Conservation (phyloP, 2,113 vertebrate genomes). For the Chitala chitala region DNA sequence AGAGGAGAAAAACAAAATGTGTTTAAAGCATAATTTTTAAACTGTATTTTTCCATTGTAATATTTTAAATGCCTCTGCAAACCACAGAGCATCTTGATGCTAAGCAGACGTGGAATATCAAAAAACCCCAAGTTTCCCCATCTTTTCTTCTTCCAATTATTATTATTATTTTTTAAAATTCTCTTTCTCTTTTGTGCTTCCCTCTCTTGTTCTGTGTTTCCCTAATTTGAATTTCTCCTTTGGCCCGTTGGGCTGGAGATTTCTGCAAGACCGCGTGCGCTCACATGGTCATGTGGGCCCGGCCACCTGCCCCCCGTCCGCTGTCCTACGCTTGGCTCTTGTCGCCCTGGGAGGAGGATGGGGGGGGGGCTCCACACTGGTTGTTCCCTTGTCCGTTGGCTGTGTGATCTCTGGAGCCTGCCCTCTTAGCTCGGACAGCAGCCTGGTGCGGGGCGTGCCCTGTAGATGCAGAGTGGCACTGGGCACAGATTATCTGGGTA, state of each 20-base stretch:
- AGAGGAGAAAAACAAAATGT: conserved; percentile 58
- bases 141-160: neutral
- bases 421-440: neutral
- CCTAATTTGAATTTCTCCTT: conserved; percentile 69
- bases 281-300: conserved; percentile 66
- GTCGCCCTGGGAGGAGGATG: conserved; percentile 1
- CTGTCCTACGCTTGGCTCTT: neutral
- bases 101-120: conserved; percentile 51
- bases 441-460: neutral
- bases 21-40: too few relatives aligned
- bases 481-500: neutral
- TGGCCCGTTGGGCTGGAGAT: conserved; percentile 63
- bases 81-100: conserved; percentile 45
- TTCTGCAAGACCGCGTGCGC: conserved; percentile 76
- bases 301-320: conserved; percentile 24
- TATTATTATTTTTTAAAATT: conserved; percentile 26
- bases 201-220: conserved; percentile 35
- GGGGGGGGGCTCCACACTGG: neutral
- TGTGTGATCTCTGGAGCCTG: conserved; percentile 20
- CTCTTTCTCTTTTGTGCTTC: conserved; percentile 42
- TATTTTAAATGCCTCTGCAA: too few relatives aligned
- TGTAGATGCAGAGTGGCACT: neutral
- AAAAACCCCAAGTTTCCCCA: conserved; percentile 46
- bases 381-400: conserved; percentile 8
- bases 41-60: too few relatives aligned